Evolutionary conservation across 2,113 vertebrate species (phyloP).

Genomic region (Nesoenas mayeri): DNA sequence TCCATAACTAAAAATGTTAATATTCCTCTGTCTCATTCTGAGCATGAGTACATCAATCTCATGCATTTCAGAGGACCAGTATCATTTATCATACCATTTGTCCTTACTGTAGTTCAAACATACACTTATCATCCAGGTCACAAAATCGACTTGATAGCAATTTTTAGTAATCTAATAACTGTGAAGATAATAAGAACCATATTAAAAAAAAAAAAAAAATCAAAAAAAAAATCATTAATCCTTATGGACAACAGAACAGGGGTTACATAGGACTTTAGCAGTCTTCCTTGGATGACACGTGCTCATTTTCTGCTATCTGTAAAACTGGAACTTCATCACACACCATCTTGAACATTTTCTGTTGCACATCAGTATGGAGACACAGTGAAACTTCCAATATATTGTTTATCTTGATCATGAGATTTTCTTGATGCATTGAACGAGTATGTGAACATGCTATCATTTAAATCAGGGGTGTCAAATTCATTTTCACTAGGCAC

Average conservation of each 20-base stretch:
- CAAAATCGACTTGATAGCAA: not conserved
- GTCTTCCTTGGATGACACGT: not conserved
- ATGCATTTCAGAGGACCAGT: not conserved
- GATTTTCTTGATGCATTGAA: not conserved
- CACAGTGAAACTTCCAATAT: not conserved
- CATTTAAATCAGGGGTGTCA: not conserved
- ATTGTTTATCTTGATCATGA: not conserved
- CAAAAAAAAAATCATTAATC: not conserved
- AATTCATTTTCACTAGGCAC: too few relatives aligned
- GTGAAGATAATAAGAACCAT: accelerated
- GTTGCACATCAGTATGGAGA: not conserved
- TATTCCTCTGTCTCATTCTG: not conserved
- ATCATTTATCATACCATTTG: not conserved
- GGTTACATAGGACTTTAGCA: not conserved
- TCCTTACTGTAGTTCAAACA: not conserved
- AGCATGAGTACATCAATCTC: not conserved
- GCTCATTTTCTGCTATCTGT: not conserved
- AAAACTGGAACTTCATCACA: not conserved
- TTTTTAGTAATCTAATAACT: not conserved
- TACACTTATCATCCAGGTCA: not conserved
- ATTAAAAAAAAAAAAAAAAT: too few relatives aligned
- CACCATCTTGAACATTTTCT: not conserved
- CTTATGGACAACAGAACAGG: not conserved
- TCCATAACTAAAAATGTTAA: not conserved
- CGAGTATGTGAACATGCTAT: not conserved